Evolutionary conservation across 2,888 invertebrate genomes (phyloP).

Genomic region (Ormyrus thymus): DNA sequence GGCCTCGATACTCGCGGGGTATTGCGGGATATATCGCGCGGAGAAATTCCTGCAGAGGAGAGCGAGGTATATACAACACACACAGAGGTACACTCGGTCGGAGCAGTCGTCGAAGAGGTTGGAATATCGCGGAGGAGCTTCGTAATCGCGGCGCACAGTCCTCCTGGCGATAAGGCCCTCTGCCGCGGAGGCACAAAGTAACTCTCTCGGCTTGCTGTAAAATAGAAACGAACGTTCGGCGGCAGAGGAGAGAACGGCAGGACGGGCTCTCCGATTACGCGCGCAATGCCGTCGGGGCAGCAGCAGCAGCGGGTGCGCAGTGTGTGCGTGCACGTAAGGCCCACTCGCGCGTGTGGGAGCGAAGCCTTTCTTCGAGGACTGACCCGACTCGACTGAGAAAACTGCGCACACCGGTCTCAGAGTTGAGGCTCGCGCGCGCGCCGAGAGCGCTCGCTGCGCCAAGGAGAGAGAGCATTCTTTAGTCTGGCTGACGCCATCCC

Average conservation of each 20-base stretch:
- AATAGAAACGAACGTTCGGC: constrained; percentile 2
- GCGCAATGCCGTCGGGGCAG: constrained; percentile 31
- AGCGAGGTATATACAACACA: constrained; percentile 9
- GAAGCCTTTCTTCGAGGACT: constrained; percentile 69
- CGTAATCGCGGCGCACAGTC: background rate
- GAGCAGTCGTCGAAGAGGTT: constrained; percentile 14
- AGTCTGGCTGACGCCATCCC: constrained; percentile 65
- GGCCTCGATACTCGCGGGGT: background rate
- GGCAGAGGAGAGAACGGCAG: background rate
- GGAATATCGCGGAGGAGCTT: background rate
- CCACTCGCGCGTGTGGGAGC: constrained; percentile 7
- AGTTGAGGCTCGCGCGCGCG: background rate
- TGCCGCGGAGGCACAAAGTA: background rate
- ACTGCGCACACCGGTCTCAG: constrained; percentile 58
- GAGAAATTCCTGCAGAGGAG: constrained; percentile 17
- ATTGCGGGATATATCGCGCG: constrained; percentile 4
- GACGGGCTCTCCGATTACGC: constrained; percentile 9
- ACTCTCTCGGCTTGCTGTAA: background rate
- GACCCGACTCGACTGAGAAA: constrained; percentile 73
- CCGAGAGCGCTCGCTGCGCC: constrained; percentile 31
- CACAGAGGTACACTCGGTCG: constrained; percentile 14
- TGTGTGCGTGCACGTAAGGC: constrained; percentile 57
- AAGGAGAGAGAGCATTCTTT: constrained; percentile 62
- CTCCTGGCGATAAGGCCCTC: background rate
- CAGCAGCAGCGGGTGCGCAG: constrained; percentile 59